Base-by-base conservation (phyloP, 2,888 invertebrate genomes). In the Petrolisthes cinctipes region DNA sequence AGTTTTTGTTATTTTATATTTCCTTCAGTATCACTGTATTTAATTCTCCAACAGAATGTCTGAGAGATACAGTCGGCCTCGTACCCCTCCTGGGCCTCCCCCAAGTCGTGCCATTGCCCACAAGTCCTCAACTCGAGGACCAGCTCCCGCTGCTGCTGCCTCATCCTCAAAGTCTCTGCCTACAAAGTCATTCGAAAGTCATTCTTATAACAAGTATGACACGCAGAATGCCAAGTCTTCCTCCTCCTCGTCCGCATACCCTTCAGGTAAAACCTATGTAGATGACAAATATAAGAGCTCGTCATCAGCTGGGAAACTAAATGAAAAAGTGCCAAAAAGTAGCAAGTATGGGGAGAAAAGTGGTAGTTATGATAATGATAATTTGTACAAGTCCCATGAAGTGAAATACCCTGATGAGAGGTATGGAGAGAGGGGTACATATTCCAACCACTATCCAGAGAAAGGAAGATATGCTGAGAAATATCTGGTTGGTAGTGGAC, bases 261-360 rank as follows among this genome's bases (percentile, higher is more conserved):
- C 54, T 11, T 56, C 86, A 54, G 53, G 82, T 71, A 87, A 87
- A 71, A 54, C 83, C 14, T 87, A 87, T 73, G 54, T 80, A 4
- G 80, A 87, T 53, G 83, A 83, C 73, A 87, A 87, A 56, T 87
- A 87, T 57, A 87, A 87, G 68, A 75, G 83, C 73, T 66, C 68
- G 54, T 37, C 80, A 79, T 11, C 68, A 53, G 78, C 51, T 66
- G 81, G 83, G 37, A 83, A 83, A 71, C 11, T 79, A 4, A 80
- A 57, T 80, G 83, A 83, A 66, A 87, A 87, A 83, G 83, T 87
- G 79, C 53, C 83, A 85, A 85, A 73, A 51, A 84, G 57, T 80
- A 61, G 61, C 61, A 84, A 84, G 51, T 78, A 73, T 57, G 11
- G 54, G 17, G 23, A 61, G 37, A 84, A 84, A 61, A 76, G 81